Percentiles rank a stretch among this genome's conserved stretches.
phyloP scores from a whole-genome alignment of 1,140 invertebrate genomes.

The Drosophila ogumai region DNA sequence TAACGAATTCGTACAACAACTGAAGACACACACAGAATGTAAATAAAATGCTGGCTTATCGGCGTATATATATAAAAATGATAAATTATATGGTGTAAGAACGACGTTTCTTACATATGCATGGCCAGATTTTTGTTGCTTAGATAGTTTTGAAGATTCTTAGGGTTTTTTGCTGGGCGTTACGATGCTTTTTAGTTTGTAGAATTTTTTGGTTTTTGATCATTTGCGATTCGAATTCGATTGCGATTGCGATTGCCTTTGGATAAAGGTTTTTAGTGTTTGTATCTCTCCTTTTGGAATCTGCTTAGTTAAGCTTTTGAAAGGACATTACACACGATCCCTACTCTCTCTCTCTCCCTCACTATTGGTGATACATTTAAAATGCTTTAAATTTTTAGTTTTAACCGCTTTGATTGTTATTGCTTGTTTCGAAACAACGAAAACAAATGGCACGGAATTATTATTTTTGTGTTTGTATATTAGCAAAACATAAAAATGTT shows the following conservation, averaged over 20 bases:
- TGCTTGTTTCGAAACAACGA: constrained; percentile 71
- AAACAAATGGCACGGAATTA: constrained; percentile 84
- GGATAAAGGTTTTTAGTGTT: constrained; percentile 65
- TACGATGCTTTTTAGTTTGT: constrained; percentile 47
- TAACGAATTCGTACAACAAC: constrained; percentile 77
- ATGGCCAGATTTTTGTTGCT: constrained; percentile 75
- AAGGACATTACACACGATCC: constrained; percentile 73
- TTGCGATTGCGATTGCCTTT: constrained; percentile 58
- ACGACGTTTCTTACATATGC: constrained; percentile 33
- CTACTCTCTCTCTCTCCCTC: constrained; percentile 5
- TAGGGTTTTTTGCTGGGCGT: constrained; percentile 51
- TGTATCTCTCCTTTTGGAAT: constrained; percentile 43
- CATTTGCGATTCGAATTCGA: constrained; percentile 83
- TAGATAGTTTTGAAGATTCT: constrained; percentile 79
- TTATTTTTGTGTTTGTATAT: constrained; percentile 44
- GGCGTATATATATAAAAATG: constrained; percentile 44
- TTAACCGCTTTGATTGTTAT: constrained; percentile 78
- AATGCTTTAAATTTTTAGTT: constrained; percentile 63
- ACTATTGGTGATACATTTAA: constrained; percentile 65
- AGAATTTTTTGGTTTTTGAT: constrained; percentile 75
- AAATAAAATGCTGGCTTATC: constrained; percentile 48
- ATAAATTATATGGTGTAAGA: constrained; percentile 41
- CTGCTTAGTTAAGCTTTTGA: constrained; percentile 30
- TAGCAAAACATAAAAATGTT: constrained; percentile 73
- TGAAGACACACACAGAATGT: constrained; percentile 71